These are phyloP conservation scores for Sprattus sprattus DNA, from an alignment of 2,113 vertebrate species.

Conservation along the genomic window DNA sequence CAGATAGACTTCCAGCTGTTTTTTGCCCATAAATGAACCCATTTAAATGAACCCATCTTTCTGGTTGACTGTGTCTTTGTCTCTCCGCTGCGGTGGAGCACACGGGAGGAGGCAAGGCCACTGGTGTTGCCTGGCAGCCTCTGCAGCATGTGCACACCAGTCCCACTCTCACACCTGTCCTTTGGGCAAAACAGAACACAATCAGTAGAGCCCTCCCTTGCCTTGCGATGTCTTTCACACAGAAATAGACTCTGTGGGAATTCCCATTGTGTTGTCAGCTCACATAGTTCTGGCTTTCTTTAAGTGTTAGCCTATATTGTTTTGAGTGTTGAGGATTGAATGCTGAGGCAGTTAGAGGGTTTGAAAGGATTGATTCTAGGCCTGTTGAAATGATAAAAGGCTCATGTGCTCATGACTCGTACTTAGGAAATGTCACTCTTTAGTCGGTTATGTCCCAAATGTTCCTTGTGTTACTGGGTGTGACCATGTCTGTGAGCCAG, in stretches of 20 bases:
- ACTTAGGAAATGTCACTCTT: background rate
- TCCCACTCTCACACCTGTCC: no score
- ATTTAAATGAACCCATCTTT: background rate
- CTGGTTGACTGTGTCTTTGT: background rate
- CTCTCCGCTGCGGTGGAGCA: no score
- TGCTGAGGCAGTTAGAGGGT: background rate
- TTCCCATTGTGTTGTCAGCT: no score
- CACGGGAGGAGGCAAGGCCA: no score
- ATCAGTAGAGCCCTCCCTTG: no score
- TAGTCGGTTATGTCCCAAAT: background rate
- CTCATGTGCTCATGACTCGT: background rate
- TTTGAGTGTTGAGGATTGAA: background rate
- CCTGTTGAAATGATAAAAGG: background rate
- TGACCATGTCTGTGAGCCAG: background rate
- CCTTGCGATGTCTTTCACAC: no score
- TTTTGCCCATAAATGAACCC: background rate
- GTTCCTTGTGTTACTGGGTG: background rate
- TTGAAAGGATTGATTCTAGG: background rate
- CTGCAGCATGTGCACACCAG: background rate
- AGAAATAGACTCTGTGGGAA: no score
- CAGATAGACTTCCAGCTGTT: background rate
- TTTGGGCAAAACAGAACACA: no score
- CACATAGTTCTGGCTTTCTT: background rate
- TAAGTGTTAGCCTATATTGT: background rate
- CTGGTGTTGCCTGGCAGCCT: no score